A percentile compares a stretch with the other conserved stretches of the same genome.
Evolutionary conservation across 35 echinoderm and acorn worm genomes (phyloP).

Genomic region (Ophiothrix spiculata): DNA sequence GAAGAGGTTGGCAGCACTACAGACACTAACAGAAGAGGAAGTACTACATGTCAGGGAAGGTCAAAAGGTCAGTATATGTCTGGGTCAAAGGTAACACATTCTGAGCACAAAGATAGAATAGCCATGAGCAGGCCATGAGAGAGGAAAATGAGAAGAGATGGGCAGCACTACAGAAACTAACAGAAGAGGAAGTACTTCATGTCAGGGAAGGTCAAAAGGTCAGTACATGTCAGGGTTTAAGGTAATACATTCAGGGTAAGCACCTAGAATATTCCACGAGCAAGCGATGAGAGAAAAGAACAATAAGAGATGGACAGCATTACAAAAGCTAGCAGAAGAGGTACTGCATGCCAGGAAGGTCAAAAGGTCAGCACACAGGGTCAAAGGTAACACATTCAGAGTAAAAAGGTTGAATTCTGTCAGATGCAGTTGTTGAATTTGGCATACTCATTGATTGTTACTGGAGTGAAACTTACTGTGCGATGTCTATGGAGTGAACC

Average conservation of each 20-base stretch:
- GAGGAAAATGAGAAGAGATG: slow-evolving; percentile 98
- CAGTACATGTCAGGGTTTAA: background rate
- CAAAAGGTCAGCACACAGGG: slow-evolving; percentile 64
- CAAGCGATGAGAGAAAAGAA: background rate
- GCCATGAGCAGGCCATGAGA: slow-evolving; percentile 96
- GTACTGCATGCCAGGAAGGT: slow-evolving; percentile 66
- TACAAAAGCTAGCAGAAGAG: background rate
- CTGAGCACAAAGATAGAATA: slow-evolving; percentile 87
- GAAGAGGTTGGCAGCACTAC: background rate
- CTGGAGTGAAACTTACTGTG: too few species aligned
- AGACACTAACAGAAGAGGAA: too few species aligned
- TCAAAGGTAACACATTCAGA: background rate
- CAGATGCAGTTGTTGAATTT: too few species aligned
- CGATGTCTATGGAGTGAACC: too few species aligned
- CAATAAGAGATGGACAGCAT: background rate
- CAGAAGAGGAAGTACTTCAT: slow-evolving; percentile 91
- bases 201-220: slow-evolving; percentile 96
- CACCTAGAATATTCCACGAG: background rate
- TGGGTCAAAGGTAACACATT: slow-evolving; percentile 23
- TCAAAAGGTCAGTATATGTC: background rate
- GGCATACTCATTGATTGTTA: too few species aligned
- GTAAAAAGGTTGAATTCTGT: too few species aligned
- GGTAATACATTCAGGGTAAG: background rate
- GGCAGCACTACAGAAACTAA: slow-evolving; percentile 92
- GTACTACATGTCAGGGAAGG: too few species aligned